phyloP scores from a whole-genome alignment of 1,140 invertebrate genomes.

The Protaetia brevitarsis region DNA sequence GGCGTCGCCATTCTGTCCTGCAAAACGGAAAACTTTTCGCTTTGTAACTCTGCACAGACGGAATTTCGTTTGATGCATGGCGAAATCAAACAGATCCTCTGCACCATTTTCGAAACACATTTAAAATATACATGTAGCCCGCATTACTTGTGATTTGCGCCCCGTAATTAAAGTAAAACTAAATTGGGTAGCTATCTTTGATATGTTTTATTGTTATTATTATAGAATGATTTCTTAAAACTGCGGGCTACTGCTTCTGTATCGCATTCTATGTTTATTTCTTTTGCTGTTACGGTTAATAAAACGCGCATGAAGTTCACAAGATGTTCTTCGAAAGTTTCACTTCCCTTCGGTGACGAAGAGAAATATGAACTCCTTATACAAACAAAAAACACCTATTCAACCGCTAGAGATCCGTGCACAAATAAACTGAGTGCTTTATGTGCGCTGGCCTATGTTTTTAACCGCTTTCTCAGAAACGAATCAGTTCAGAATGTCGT shows the following conservation, averaged over 20 bases:
- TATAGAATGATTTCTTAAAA: background rate
- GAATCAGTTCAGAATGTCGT: background rate
- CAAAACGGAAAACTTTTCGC: background rate
- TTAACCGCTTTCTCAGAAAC: constrained; percentile 17
- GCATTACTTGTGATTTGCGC: background rate
- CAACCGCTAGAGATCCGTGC: constrained; percentile 47
- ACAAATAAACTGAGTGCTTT: constrained; percentile 36
- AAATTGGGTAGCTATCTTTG: background rate
- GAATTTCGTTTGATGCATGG: constrained; percentile 4
- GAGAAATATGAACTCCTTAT: constrained; percentile 41
- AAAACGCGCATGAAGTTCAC: background rate
- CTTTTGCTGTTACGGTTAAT: background rate
- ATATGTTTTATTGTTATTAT: background rate
- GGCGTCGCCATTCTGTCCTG: background rate
- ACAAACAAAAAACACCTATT: constrained; percentile 49
- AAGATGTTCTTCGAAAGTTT: constrained; percentile 28
- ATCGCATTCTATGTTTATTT: background rate
- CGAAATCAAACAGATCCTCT: background rate
- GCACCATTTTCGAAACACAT: background rate
- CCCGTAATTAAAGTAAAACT: background rate
- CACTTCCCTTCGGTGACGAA: constrained; percentile 19
- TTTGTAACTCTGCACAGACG: background rate
- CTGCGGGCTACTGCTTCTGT: background rate
- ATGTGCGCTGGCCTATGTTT: constrained; percentile 13
- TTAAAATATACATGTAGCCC: background rate